These are phyloP conservation scores for Falco rusticolus DNA, from an alignment of 2,797 vertebrate species.

Conservation along the genomic window DNA sequence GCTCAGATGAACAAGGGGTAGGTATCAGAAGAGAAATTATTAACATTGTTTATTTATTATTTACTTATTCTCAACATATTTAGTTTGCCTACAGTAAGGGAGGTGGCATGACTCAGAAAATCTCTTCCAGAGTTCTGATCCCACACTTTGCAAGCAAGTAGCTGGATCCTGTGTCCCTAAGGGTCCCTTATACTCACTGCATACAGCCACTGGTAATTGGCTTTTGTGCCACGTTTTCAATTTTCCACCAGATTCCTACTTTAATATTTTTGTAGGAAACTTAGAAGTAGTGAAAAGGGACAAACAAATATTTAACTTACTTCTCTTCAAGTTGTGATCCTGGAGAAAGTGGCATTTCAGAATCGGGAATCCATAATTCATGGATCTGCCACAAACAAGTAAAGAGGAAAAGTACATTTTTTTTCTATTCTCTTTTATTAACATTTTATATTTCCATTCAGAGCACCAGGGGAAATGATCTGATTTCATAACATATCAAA, in stretches of 20 bases:
- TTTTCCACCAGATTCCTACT: not conserved
- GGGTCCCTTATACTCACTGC: not conserved
- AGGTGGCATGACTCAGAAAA: not conserved
- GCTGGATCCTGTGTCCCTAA: not conserved
- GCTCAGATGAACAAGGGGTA: not conserved
- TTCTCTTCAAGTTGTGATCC: constrained; percentile 21
- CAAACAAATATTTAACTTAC: constrained; percentile 39
- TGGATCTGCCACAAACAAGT: constrained; percentile 32
- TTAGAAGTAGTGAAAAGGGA: not conserved
- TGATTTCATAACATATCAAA: constrained; percentile 42
- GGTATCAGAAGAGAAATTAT: not conserved
- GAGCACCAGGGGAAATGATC: not conserved
- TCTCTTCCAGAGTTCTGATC: not conserved
- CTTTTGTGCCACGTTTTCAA: not conserved
- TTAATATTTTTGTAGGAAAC: not conserved
- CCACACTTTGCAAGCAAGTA: not conserved
- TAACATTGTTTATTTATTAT: not conserved
- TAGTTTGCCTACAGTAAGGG: not conserved
- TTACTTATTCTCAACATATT: not conserved
- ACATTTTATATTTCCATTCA: constrained; percentile 2
- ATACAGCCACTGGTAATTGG: not conserved
- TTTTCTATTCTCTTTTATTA: not conserved
- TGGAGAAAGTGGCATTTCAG: not conserved
- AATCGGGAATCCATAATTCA: not conserved
- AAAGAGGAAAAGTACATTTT: not conserved